A percentile compares a stretch with the other conserved stretches of the same genome.
phyloP scores from a whole-genome alignment of 2,113 vertebrate genomes.

The Leptobrachium ailaonicum region DNA sequence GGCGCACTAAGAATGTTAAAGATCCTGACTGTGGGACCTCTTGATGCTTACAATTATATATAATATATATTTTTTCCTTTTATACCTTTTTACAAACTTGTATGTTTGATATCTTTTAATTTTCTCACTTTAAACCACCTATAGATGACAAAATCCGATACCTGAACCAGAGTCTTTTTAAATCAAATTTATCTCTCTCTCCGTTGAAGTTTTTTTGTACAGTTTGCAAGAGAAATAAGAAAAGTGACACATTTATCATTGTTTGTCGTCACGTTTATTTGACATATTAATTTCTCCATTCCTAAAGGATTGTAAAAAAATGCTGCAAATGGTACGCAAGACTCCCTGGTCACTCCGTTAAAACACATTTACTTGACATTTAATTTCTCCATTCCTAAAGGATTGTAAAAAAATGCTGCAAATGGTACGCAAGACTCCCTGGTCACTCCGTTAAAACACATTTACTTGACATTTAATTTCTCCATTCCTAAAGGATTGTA shows the following conservation, averaged over 20 bases:
- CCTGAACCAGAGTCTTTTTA: not conserved
- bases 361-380: conserved; percentile 1
- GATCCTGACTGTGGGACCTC: no score
- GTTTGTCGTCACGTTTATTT: not conserved
- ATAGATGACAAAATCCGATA: no score
- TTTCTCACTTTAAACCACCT: no score
- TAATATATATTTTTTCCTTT: no score
- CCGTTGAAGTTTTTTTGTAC: not conserved
- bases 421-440: not conserved
- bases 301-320: not conserved
- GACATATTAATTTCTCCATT: not conserved
- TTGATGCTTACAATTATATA: no score
- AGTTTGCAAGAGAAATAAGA: not conserved
- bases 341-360: not conserved
- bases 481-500: no score
- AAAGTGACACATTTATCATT: not conserved
- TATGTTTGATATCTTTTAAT: no score
- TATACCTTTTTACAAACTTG: no score
- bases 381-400: not conserved
- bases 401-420: not conserved
- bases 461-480: conserved; percentile 3
- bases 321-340: not conserved
- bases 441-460: not conserved
- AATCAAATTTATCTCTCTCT: not conserved
- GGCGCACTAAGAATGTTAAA: no score